Base-by-base conservation (phyloP, 1,140 invertebrate species). In the Bombus haemorrhoidalis region DNA sequence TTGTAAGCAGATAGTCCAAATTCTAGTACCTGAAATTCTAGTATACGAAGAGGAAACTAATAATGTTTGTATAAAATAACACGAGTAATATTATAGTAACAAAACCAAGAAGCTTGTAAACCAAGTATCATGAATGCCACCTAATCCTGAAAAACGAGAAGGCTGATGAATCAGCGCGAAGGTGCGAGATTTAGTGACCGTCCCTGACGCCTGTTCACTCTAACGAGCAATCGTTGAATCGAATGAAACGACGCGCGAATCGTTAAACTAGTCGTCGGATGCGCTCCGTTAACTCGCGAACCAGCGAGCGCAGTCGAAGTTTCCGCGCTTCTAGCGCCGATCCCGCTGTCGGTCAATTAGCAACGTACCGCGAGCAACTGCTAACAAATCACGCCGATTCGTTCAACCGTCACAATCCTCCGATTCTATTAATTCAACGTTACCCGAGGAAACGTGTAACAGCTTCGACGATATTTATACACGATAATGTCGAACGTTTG, bases 181-280 rank as follows among this genome's bases (percentile, higher is more conserved):
- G 89, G 84, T 88, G 91, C 87, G 89, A 92, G 78, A 91, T 92
- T 93, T 92, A 93, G 92, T 91, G 79, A 39, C 81, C 34, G 32
- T 28, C n/a, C 39, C 68, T 53, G 43, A 32, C 69, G 69, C 57
- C 64, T 78, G 86, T 89, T 81, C 77, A 74, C 83, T 92, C 91
- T 94, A 95, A 93, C 91, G 91, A 93, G 86, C 92, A 92, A 94
- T 95, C 92, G 91, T 92, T 90, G 91, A 93, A 94, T 95, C 92
- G 91, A 93, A 93, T 93, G 93, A 93, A 93, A 93, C 88, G 89
- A 92, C 91, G 87, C 90, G 88, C 86, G 88, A 93, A 92, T 91
- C 92, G 88, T 92, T 92, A 91, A 91, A 87, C 91, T 85, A 73
- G 47, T 57, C 57, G 73, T 73, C 81, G 85, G 89, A 89, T 90